Conservation (phyloP, 2,797 vertebrate species). For the Phoeniculus purpureus region DNA sequence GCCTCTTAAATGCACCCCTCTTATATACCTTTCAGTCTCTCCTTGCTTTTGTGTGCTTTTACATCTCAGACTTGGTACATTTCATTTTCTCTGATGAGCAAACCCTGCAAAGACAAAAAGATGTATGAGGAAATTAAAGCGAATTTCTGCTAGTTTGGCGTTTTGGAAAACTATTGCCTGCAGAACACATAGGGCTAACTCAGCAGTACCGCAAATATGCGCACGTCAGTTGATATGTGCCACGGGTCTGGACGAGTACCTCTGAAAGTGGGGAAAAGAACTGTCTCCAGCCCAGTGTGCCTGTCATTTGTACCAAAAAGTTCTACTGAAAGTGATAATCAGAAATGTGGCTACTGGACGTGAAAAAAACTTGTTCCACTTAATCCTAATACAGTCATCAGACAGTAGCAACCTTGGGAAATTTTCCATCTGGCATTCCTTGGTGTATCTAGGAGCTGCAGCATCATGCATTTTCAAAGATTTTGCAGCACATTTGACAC, state of each 20-base stretch:
- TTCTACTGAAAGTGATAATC: neutral
- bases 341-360: neutral
- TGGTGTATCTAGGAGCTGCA: neutral
- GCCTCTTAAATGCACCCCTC: neutral
- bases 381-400: neutral
- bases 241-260: accelerated
- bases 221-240: neutral
- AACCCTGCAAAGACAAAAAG: constrained; percentile 2
- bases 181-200: neutral
- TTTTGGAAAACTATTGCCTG: neutral
- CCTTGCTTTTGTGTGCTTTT: neutral
- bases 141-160: neutral
- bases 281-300: neutral
- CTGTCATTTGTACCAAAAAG: neutral
- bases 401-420: neutral
- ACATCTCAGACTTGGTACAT: neutral
- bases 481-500: neutral
- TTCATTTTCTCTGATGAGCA: constrained; percentile 4
- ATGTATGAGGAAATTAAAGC: neutral
- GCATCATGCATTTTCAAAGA: neutral
- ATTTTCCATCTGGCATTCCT: neutral
- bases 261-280: neutral
- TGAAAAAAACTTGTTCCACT: neutral
- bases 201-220: neutral
- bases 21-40: neutral